Evolutionary conservation across 2,888 invertebrate genomes (phyloP), one percentile per base, ranked within the genome.

Genomic region (Microctonus aethiopoides): DNA sequence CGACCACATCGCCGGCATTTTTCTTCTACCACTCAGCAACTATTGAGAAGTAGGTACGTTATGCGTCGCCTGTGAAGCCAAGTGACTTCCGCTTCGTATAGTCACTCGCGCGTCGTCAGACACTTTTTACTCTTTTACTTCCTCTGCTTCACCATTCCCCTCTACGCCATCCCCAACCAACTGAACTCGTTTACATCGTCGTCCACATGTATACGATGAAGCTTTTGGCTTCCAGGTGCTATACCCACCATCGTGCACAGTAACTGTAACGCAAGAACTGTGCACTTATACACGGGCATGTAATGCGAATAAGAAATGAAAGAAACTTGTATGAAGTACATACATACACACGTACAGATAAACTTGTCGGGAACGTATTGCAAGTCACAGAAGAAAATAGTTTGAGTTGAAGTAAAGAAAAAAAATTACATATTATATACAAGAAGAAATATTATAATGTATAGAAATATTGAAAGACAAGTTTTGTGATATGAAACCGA

Each of bases 1-100:
- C 61, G 54, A 60, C 72, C 51, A 62, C 54, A 63, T 67, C 74
- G 76, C 76, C 76, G 73, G 54, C 73, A 75, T 76, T 76, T 75
- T 46, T 46, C 46, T 46, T n/a, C 16, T 46, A 16, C 73, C 68
- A 72, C 70, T 74, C 73, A 74, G 76, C 78, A 77, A 77, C 74
- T 78, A 79, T 79, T 76, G 77, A 75, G 73, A 76, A 76, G 76
- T 78, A 76, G 75, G 75, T 78, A 75, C 76, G 72, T 70, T 61
- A 74, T 73, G 71, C 75, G 76, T 77, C 72, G 76, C 78, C 78
- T 77, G 80, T 80, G 80, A 80, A 80, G 77, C 78, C 80, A 79
- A 79, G 80, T 78, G 76, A 78, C 74, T 79, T 79, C 68, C 70
- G 75, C 78, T 77, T 39, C 68, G 51, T 51, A 32, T 41, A 57